Percentiles rank a stretch among this genome's conserved stretches.
Evolutionary conservation across 2,888 invertebrate genomes (phyloP).

Genomic region (Rosalia funebris): DNA sequence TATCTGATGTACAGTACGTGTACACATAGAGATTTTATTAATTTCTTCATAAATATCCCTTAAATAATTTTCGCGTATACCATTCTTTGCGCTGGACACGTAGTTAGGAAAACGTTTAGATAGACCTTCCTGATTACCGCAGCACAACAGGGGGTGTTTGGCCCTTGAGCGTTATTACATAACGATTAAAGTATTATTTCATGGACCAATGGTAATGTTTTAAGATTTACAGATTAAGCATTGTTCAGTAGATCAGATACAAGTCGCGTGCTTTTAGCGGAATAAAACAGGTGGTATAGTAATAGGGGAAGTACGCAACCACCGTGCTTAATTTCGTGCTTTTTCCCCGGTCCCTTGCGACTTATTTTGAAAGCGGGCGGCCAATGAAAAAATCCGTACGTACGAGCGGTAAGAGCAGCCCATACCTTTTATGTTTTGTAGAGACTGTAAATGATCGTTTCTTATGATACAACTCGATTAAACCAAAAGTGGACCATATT

Average conservation of each 20-base stretch:
- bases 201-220: constrained; percentile 42
- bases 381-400: neutral
- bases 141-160: constrained; percentile 28
- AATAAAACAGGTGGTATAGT: constrained; percentile 38
- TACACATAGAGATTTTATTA: too few relatives aligned
- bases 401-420: too few relatives aligned
- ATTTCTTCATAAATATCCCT: too few relatives aligned
- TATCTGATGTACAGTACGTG: too few relatives aligned
- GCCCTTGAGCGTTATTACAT: constrained; percentile 36
- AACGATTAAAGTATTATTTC: constrained; percentile 51
- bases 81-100: too few relatives aligned
- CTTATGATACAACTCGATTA: too few relatives aligned
- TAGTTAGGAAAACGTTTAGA: too few relatives aligned
- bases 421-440: too few relatives aligned
- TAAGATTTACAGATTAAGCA: constrained; percentile 45
- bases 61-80: too few relatives aligned
- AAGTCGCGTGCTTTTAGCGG: constrained; percentile 24
- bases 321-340: constrained; percentile 29
- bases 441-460: too few relatives aligned
- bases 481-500: too few relatives aligned
- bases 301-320: constrained; percentile 28
- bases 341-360: neutral
- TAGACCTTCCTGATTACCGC: constrained; percentile 4
- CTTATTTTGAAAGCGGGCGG: constrained; percentile 4
- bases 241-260: constrained; percentile 42